phyloP scores from a whole-genome alignment of 2,797 vertebrate genomes.

The Moxostoma hubbsi region DNA sequence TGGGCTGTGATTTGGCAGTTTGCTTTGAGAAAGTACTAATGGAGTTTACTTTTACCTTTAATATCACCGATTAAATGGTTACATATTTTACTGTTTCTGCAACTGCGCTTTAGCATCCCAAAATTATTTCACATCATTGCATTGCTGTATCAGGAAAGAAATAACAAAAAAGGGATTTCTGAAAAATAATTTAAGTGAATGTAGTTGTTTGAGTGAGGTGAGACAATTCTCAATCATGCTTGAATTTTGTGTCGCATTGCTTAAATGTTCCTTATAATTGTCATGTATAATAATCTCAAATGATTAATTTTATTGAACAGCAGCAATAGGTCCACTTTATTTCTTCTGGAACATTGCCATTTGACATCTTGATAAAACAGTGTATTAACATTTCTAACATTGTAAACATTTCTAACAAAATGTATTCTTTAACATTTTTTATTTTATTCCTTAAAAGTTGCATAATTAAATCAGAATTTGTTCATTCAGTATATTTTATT shows the following conservation, averaged over 20 bases:
- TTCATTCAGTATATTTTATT: too few relatives aligned
- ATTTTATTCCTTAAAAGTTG: too few relatives aligned
- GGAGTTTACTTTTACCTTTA: slow-evolving; percentile 33
- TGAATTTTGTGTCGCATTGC: too few relatives aligned
- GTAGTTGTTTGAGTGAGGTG: not conserved
- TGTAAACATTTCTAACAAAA: too few relatives aligned
- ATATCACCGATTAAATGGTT: slow-evolving; percentile 2
- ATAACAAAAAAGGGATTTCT: not conserved
- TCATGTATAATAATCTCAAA: too few relatives aligned
- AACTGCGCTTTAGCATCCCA: not conserved
- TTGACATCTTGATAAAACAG: too few relatives aligned
- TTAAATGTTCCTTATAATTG: too few relatives aligned
- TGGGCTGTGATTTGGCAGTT: slow-evolving; percentile 49
- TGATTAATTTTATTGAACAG: not conserved
- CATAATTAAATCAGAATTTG: too few relatives aligned
- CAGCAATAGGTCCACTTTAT: not conserved
- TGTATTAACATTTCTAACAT: too few relatives aligned
- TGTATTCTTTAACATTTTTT: too few relatives aligned
- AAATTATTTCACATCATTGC: not conserved
- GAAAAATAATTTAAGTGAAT: not conserved
- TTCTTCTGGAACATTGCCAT: too few relatives aligned
- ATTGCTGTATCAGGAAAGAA: not conserved
- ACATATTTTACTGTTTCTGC: not conserved
- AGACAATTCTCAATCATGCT: slow-evolving; percentile 3
- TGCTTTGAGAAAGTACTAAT: slow-evolving; percentile 33